A percentile compares a stretch with the other conserved stretches of the same genome.
Conservation (phyloP, 2,113 vertebrate genomes). For the Colinus virginianus region DNA sequence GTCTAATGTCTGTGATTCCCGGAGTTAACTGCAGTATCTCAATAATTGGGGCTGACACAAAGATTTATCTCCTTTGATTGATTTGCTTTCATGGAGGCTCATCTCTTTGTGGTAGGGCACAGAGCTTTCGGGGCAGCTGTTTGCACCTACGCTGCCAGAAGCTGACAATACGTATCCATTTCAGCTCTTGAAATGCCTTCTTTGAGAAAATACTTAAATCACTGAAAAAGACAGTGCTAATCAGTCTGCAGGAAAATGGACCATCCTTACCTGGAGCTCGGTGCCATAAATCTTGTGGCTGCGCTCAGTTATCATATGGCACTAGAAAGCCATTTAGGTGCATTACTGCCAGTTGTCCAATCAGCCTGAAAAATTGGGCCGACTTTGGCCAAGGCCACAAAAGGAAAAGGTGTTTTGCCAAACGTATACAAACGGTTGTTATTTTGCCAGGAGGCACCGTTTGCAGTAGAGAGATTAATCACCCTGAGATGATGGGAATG, state of each 20-base stretch:
- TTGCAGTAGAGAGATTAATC: neutral
- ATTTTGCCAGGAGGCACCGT: neutral
- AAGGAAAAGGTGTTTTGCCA: conserved; percentile 30
- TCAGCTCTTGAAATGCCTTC: conserved; percentile 40
- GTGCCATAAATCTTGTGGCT: conserved; percentile 32
- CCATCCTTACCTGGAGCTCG: conserved; percentile 53
- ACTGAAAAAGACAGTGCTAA: conserved; percentile 43
- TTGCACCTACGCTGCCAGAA: conserved; percentile 69
- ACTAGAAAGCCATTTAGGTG: conserved; percentile 5
- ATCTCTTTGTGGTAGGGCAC: conserved; percentile 53
- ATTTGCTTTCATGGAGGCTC: conserved; percentile 49
- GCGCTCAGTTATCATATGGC: neutral
- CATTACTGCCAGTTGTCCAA: conserved; percentile 47
- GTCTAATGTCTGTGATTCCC: conserved; percentile 50
- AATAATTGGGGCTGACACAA: conserved; percentile 57
- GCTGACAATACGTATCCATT: conserved; percentile 66
- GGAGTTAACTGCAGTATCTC: conserved; percentile 47
- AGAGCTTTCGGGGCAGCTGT: conserved; percentile 60
- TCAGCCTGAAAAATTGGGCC: conserved; percentile 56
- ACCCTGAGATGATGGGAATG: neutral
- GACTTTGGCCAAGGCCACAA: conserved; percentile 31
- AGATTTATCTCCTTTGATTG: conserved; percentile 68
- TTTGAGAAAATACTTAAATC: conserved; percentile 66
- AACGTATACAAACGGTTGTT: neutral
- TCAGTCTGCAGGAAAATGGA: conserved; percentile 62